phyloP scores from a whole-genome alignment of 2,113 vertebrate genomes.

The Eublepharis macularius region DNA sequence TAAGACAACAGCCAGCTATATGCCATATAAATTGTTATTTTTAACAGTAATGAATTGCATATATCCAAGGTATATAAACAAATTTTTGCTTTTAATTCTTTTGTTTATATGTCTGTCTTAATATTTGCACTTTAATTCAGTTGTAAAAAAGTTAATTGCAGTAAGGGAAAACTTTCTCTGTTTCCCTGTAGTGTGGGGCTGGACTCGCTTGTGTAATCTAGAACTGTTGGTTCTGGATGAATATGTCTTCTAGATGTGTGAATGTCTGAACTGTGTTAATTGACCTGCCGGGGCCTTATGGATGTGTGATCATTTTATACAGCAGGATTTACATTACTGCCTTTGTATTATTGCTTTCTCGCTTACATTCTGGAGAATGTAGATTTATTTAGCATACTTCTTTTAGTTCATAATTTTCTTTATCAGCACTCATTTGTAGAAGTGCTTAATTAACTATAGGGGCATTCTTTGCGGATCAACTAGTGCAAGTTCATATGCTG shows the following conservation, averaged over 20 bases:
- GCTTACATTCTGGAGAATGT: no score
- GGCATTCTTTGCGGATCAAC: not conserved
- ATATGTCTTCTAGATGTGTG: not conserved
- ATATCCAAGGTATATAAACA: no score
- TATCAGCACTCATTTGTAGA: not conserved
- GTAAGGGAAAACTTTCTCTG: not conserved
- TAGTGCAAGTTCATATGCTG: not conserved
- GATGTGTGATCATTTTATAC: not conserved
- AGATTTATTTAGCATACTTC: no score
- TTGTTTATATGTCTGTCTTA: not conserved
- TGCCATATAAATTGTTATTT: not conserved
- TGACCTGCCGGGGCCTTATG: not conserved
- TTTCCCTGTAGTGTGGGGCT: not conserved
- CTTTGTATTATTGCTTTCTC: not conserved
- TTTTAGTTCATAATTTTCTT: not conserved
- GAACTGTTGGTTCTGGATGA: not conserved
- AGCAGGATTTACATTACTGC: not conserved
- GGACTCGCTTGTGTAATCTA: not conserved
- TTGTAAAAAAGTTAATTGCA: not conserved
- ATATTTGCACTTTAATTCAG: not conserved
- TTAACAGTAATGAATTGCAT: not conserved
- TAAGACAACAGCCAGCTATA: not conserved
- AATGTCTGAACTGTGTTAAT: not conserved
- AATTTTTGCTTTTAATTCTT: not conserved
- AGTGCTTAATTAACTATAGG: not conserved